Evolutionary conservation across 2,888 invertebrate genomes (phyloP).

Genomic region (Aphidius colemani): DNA sequence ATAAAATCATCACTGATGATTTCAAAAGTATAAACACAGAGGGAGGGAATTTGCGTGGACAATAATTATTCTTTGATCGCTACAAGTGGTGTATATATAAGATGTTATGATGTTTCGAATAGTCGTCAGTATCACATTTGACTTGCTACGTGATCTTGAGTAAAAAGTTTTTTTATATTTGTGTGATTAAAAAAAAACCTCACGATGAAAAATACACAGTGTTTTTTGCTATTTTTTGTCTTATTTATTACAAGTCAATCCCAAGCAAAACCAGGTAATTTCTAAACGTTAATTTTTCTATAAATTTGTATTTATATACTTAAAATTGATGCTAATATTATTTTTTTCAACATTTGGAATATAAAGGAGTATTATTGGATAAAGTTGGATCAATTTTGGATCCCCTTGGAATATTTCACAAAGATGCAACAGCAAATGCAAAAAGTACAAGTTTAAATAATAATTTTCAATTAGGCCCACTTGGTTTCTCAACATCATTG

Average conservation of each 20-base stretch:
- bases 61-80: constrained; percentile 45
- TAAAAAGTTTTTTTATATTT: constrained; percentile 12
- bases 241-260: constrained; percentile 42
- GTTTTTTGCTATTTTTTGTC: constrained; percentile 46
- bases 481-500: constrained; percentile 42
- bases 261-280: constrained; percentile 45
- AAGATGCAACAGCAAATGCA: constrained; percentile 33
- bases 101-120: constrained; percentile 45
- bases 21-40: neutral
- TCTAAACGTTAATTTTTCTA: too few relatives aligned
- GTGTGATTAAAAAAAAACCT: constrained; percentile 15
- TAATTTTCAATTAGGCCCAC: constrained; percentile 44
- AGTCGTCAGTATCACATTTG: constrained; percentile 49
- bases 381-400: constrained; percentile 41
- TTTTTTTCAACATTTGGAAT: constrained; percentile 27
- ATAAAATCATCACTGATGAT: constrained; percentile 15
- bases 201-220: constrained; percentile 44
- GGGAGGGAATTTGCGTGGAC: constrained; percentile 31
- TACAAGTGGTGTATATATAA: constrained; percentile 49
- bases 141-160: constrained; percentile 37
- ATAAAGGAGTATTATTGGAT: neutral
- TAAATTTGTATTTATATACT: too few relatives aligned
- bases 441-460: constrained; percentile 39
- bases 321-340: neutral
- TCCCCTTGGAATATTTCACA: constrained; percentile 45